Percentiles rank a stretch among this genome's conserved stretches.
Evolutionary conservation across 1,140 invertebrate species (phyloP).

Genomic region (Papilio aristodemus): DNA sequence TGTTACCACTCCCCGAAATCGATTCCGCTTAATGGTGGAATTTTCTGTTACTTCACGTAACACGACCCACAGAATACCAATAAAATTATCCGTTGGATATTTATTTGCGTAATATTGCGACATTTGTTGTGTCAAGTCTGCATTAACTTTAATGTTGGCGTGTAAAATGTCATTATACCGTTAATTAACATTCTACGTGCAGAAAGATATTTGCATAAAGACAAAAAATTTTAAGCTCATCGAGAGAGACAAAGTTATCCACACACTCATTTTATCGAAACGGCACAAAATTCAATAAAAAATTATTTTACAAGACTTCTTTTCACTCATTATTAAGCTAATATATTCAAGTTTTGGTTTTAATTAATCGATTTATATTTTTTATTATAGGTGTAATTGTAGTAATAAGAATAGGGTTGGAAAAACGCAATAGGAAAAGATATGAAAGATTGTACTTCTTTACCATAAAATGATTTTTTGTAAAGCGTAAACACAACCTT

Average conservation of each 20-base stretch:
- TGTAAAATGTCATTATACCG: not conserved
- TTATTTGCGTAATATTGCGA: not conserved
- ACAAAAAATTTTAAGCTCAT: not conserved
- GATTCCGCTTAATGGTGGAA: conserved; percentile 3
- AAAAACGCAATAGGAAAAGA: not conserved
- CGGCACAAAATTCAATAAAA: too few relatives aligned
- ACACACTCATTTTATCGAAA: not conserved
- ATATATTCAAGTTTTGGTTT: too few relatives aligned
- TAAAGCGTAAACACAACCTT: not conserved
- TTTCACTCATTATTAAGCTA: too few relatives aligned
- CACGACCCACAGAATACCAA: not conserved
- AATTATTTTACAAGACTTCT: too few relatives aligned
- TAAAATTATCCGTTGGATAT: not conserved
- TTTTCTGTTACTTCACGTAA: conserved; percentile 18
- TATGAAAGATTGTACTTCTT: not conserved
- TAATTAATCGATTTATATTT: too few relatives aligned
- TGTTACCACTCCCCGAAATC: not conserved
- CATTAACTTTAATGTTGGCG: not conserved
- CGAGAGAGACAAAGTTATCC: not conserved
- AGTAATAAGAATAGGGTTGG: not conserved
- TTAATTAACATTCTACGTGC: not conserved
- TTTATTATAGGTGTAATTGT: too few relatives aligned
- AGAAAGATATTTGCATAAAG: not conserved
- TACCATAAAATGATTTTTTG: not conserved
- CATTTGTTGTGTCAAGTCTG: not conserved